A percentile compares a stretch with the other conserved stretches of the same genome.
phyloP scores from a whole-genome alignment of 2,797 vertebrate genomes.

The Gymnodraco acuticeps region DNA sequence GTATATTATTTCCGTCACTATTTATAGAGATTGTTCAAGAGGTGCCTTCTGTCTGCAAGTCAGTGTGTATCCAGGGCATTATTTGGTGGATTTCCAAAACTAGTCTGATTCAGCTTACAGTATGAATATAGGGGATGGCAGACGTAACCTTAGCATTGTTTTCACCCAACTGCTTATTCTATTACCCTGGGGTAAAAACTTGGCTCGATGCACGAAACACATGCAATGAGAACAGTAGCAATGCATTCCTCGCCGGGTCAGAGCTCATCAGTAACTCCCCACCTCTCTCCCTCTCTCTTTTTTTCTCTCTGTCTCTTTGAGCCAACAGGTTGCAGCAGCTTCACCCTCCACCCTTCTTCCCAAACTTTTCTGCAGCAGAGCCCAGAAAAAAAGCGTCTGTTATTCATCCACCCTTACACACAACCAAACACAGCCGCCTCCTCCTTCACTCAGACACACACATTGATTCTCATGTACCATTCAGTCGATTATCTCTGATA shows the following conservation, averaged over 20 bases:
- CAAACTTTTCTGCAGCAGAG: slow-evolving; percentile 68
- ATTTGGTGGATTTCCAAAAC: slow-evolving; percentile 11
- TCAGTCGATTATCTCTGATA: slow-evolving; percentile 30
- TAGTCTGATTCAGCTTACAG: slow-evolving; percentile 1
- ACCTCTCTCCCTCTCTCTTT: background rate
- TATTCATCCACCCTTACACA: slow-evolving; percentile 70
- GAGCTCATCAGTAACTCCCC: slow-evolving; percentile 28
- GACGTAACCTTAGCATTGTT: slow-evolving; percentile 31
- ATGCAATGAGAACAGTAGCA: slow-evolving; percentile 35
- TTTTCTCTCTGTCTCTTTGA: slow-evolving; percentile 41
- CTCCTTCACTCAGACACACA: slow-evolving; percentile 43
- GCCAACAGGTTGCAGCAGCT: slow-evolving; percentile 79
- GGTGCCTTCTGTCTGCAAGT: background rate
- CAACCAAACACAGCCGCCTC: slow-evolving; percentile 56
- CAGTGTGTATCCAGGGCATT: background rate
- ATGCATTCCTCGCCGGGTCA: slow-evolving; percentile 50
- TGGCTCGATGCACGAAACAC: background rate
- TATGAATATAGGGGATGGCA: slow-evolving; percentile 17
- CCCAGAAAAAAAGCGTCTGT: slow-evolving; percentile 53
- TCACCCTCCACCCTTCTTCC: slow-evolving; percentile 60
- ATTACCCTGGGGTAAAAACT: slow-evolving; percentile 21
- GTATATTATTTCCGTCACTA: slow-evolving; percentile 11
- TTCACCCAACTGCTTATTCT: slow-evolving; percentile 21
- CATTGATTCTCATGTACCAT: slow-evolving; percentile 29
- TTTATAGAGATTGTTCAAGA: background rate